phyloP scores from a whole-genome alignment of 2,888 invertebrate species.

The Campaea margaritaria region DNA sequence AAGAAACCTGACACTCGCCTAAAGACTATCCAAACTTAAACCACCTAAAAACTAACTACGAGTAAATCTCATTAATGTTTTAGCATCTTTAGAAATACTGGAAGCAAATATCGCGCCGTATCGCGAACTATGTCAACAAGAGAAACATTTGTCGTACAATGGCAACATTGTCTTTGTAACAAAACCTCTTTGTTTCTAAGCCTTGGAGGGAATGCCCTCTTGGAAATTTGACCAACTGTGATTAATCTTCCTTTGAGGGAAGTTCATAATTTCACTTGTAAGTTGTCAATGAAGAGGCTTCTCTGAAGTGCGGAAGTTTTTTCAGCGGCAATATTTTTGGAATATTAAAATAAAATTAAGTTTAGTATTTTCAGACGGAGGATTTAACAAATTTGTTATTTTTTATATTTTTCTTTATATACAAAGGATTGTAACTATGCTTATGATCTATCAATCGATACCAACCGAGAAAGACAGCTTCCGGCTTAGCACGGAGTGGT shows the following conservation, averaged over 20 bases:
- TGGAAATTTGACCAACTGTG: slow-evolving; percentile 29
- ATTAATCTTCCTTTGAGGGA: slow-evolving; percentile 22
- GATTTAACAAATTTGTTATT: too few species aligned
- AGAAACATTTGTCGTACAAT: slow-evolving; percentile 32
- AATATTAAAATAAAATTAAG: too few species aligned
- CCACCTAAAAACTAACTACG: not conserved
- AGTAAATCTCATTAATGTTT: slow-evolving; percentile 12
- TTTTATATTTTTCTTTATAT: too few species aligned
- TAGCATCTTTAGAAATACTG: slow-evolving; percentile 22
- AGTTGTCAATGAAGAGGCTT: slow-evolving; percentile 18
- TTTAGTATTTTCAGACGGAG: too few species aligned
- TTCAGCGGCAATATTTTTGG: not conserved
- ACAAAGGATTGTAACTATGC: too few species aligned
- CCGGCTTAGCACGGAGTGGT: too few species aligned
- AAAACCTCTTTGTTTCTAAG: slow-evolving; percentile 28
- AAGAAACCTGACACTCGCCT: too few species aligned
- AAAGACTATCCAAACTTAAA: too few species aligned
- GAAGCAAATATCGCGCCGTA: slow-evolving; percentile 25
- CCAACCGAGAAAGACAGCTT: too few species aligned
- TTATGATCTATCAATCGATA: too few species aligned
- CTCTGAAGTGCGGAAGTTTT: slow-evolving; percentile 1
- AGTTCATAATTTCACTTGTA: slow-evolving; percentile 25
- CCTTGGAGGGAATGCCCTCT: slow-evolving; percentile 22
- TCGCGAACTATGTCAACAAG: slow-evolving; percentile 32
- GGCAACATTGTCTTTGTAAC: slow-evolving; percentile 30